Percentiles rank a stretch among this genome's conserved stretches.
These are phyloP conservation scores for Semotilus atromaculatus DNA, from an alignment of 2,797 vertebrate species.

Conservation along the genomic window DNA sequence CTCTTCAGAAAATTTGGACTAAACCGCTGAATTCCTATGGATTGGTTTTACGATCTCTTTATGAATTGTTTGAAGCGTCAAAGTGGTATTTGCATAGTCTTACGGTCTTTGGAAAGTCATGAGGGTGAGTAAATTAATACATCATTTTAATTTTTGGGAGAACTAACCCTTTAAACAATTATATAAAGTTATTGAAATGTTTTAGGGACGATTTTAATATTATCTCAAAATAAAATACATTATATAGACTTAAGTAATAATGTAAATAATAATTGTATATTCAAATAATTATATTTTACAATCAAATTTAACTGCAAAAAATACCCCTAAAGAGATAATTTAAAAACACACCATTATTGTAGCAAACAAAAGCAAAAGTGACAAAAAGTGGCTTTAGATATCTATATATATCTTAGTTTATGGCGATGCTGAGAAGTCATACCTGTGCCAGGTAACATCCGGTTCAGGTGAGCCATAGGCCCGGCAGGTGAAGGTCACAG, in stretches of 20 bases:
- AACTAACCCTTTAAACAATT: neutral
- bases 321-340: neutral
- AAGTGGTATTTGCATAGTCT: neutral
- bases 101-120: neutral
- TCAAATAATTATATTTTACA: neutral
- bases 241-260: neutral
- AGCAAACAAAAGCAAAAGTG: neutral
- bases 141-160: neutral
- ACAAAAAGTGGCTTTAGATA: neutral
- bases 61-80: neutral
- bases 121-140: neutral
- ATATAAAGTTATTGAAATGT: neutral
- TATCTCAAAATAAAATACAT: neutral
- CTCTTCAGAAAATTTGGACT: neutral
- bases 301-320: neutral
- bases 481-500: constrained; percentile 88
- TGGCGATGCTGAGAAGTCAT: neutral
- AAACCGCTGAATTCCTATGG: neutral
- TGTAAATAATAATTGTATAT: neutral
- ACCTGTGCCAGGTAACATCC: constrained; percentile 94
- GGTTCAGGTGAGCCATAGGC: constrained; percentile 92
- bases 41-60: neutral
- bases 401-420: neutral
- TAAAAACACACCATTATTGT: neutral
- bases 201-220: neutral